Evolutionary conservation across 2,797 vertebrate genomes (phyloP).

Genomic region (Avahi laniger): DNA sequence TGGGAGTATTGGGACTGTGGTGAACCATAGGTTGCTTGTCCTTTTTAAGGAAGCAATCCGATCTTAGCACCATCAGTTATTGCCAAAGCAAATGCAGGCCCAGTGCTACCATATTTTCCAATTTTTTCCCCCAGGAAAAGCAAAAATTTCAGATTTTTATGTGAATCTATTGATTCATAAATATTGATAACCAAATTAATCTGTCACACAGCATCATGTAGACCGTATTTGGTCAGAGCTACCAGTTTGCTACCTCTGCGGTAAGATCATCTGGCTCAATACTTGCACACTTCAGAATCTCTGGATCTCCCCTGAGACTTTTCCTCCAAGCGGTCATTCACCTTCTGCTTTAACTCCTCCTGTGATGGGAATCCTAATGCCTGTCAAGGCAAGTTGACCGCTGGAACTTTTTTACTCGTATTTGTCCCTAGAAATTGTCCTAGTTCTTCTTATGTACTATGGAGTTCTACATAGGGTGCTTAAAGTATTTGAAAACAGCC

Average conservation of each 20-base stretch:
- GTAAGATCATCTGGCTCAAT: background rate
- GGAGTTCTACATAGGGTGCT: background rate
- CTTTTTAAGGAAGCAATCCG: background rate
- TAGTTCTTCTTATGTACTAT: background rate
- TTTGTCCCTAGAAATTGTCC: background rate
- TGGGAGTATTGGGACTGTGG: background rate
- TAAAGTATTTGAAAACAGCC: background rate
- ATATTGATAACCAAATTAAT: background rate
- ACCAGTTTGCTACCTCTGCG: background rate
- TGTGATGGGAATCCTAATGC: background rate
- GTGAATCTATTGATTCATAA: background rate
- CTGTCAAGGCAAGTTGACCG: background rate
- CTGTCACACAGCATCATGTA: background rate
- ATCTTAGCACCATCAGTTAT: background rate
- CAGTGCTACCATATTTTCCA: background rate
- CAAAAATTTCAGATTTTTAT: background rate
- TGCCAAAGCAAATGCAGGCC: background rate
- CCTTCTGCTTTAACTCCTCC: background rate
- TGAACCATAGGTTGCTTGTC: background rate
- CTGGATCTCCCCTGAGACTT: background rate
- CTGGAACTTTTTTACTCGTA: background rate
- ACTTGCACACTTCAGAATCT: background rate
- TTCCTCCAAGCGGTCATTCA: background rate
- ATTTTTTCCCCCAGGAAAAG: background rate
- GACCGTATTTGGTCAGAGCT: background rate